phyloP scores from a whole-genome alignment of 2,113 vertebrate genomes.

The Megaleporinus macrocephalus region DNA sequence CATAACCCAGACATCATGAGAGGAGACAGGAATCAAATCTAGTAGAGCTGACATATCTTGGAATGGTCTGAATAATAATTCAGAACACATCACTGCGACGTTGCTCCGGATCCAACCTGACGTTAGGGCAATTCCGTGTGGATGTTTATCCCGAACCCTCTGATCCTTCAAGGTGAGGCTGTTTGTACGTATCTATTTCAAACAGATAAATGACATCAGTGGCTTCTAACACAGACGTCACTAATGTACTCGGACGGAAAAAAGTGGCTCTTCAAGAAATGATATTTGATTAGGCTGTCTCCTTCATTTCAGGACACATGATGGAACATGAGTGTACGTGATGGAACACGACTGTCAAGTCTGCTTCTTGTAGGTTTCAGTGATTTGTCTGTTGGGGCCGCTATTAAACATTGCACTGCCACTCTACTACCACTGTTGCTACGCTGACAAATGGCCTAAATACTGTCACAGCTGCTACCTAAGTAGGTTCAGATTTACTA shows the following conservation, averaged over 20 bases:
- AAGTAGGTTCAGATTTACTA: neutral
- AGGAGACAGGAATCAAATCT: constrained; percentile 37
- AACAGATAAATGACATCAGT: constrained; percentile 18
- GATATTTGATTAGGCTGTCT: constrained; percentile 47
- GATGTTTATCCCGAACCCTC: constrained; percentile 33
- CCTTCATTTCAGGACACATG: constrained; percentile 30
- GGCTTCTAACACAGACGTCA: constrained; percentile 25
- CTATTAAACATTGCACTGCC: constrained; percentile 7
- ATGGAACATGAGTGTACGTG: constrained; percentile 25
- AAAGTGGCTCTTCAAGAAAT: constrained; percentile 19
- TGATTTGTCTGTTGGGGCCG: constrained; percentile 23
- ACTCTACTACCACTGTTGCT: constrained; percentile 1
- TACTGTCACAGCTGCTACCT: neutral
- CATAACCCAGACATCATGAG: constrained; percentile 23
- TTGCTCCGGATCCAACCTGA: constrained; percentile 36
- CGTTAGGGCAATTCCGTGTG: constrained; percentile 32
- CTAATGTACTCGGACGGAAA: constrained; percentile 25
- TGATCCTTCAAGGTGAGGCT: constrained; percentile 40
- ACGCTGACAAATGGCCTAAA: neutral
- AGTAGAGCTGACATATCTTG: constrained; percentile 15
- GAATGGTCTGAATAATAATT: constrained; percentile 25
- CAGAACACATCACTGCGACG: constrained; percentile 28
- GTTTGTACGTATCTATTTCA: constrained; percentile 27
- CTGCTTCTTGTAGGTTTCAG: constrained; percentile 7
- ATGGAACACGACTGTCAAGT: constrained; percentile 22